Evolutionary conservation across 1,140 invertebrate genomes (phyloP).

Genomic region (Megathymus violae): DNA sequence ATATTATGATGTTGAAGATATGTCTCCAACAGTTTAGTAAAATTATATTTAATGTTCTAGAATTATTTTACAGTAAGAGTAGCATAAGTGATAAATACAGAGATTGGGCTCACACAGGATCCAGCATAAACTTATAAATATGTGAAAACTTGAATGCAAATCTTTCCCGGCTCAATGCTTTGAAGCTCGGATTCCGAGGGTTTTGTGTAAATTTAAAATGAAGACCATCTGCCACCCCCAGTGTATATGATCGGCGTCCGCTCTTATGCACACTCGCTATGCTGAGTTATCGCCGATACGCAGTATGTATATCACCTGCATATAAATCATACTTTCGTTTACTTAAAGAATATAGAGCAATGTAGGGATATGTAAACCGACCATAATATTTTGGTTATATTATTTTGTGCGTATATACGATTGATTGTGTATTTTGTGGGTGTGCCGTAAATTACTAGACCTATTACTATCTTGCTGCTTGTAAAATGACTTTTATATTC

Average conservation of each 20-base stretch:
- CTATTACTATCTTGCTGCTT: too few relatives aligned
- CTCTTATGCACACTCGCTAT: slow-evolving; percentile 6
- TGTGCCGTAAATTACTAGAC: too few relatives aligned
- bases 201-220: slow-evolving; percentile 16
- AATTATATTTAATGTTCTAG: too few relatives aligned
- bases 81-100: too few relatives aligned
- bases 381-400: too few relatives aligned
- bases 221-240: neutral
- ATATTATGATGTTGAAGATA: too few relatives aligned
- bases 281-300: slow-evolving; percentile 14
- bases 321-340: neutral
- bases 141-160: slow-evolving; percentile 1
- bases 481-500: too few relatives aligned
- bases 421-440: too few relatives aligned
- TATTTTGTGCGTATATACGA: too few relatives aligned
- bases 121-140: slow-evolving; percentile 28
- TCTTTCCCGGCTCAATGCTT: neutral
- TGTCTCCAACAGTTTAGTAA: too few relatives aligned
- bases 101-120: too few relatives aligned
- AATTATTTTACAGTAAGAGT: too few relatives aligned
- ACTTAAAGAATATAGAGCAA: neutral
- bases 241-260: neutral
- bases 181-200: neutral
- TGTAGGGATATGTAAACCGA: neutral
- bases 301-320: neutral